Evolutionary conservation across 2,888 invertebrate species (phyloP).

Genomic region (Chironomus tentans): DNA sequence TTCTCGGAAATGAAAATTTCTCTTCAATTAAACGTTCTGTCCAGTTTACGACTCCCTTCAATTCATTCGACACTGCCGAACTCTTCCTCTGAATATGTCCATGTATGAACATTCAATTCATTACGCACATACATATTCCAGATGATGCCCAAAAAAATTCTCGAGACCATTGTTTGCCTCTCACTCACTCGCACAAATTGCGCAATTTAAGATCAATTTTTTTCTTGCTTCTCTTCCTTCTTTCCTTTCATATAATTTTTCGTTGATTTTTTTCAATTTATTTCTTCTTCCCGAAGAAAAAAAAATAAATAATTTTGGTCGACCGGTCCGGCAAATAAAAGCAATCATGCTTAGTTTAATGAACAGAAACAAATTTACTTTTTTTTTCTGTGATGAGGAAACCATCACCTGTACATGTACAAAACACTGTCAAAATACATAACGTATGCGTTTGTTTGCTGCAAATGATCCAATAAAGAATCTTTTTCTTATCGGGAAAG

Average conservation of each 20-base stretch:
- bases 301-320: not conserved
- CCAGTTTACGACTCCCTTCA: too few relatives aligned
- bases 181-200: not conserved
- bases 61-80: too few relatives aligned
- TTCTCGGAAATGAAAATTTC: too few relatives aligned
- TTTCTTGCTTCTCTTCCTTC: not conserved
- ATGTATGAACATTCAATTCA: not conserved
- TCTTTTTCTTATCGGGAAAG: constrained; percentile 16
- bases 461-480: not conserved
- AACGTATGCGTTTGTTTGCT: not conserved
- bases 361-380: not conserved
- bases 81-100: too few relatives aligned
- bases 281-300: not conserved
- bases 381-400: not conserved
- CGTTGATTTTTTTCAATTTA: not conserved
- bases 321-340: not conserved
- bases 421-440: not conserved
- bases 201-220: constrained; percentile 12
- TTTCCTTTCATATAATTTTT: not conserved
- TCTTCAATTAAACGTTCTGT: too few relatives aligned
- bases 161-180: not conserved
- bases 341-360: not conserved
- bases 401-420: not conserved
- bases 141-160: constrained; percentile 5
- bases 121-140: constrained; percentile 13